Evolutionary conservation across 2,797 vertebrate genomes (phyloP).

Genomic region (Crenichthys baileyi): DNA sequence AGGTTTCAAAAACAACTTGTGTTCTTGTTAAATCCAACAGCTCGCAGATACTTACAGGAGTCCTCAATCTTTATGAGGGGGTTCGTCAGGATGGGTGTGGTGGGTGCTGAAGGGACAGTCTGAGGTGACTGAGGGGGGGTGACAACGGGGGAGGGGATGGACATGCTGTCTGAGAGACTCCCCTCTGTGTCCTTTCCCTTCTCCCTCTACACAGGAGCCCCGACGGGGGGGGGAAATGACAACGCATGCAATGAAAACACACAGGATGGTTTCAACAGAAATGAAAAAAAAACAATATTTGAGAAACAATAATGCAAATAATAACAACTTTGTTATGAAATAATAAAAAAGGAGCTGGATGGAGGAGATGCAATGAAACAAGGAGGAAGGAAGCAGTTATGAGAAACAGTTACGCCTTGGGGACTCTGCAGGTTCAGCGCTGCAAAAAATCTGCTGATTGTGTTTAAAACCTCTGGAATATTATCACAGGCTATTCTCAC

Average conservation of each 20-base stretch:
- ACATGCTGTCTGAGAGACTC: constrained; percentile 70
- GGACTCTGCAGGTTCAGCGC: background rate
- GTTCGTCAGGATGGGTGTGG: constrained; percentile 81
- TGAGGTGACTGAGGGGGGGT: constrained; percentile 82
- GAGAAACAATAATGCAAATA: constrained; percentile 37
- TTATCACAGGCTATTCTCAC: background rate
- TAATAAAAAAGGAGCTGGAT: constrained; percentile 7
- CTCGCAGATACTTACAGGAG: constrained; percentile 80
- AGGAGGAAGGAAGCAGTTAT: constrained; percentile 1
- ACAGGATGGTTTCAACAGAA: constrained; percentile 72
- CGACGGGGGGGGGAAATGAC: constrained; percentile 55
- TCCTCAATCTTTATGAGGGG: constrained; percentile 84
- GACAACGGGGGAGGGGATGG: constrained; percentile 78
- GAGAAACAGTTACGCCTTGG: background rate
- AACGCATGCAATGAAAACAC: constrained; percentile 71
- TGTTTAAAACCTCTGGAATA: background rate
- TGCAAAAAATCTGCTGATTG: constrained; percentile 1
- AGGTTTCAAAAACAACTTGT: background rate
- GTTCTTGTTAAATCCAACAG: background rate
- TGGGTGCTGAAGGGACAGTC: constrained; percentile 82
- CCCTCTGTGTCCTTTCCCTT: constrained; percentile 85
- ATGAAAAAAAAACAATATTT: constrained; percentile 53
- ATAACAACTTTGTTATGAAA: constrained; percentile 1
- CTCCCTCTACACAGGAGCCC: constrained; percentile 83
- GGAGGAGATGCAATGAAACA: constrained; percentile 1